Evolutionary conservation across 1,140 invertebrate species (phyloP).

Genomic region (Rhopalosiphum padi): DNA sequence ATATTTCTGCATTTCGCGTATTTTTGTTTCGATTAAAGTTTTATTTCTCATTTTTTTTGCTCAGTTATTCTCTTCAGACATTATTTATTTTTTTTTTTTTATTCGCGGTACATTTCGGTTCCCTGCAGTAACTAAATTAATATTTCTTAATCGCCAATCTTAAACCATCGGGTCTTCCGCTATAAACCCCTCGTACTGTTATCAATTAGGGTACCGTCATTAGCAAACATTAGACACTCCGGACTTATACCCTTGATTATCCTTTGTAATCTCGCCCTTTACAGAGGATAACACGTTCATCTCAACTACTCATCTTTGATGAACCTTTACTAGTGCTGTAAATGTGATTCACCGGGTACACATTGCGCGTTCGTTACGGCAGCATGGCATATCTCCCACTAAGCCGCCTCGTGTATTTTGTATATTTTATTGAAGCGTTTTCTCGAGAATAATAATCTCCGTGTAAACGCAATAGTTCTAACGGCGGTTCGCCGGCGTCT

Average conservation of each 20-base stretch:
- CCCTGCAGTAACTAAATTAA: not conserved
- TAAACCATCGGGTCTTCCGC: not conserved
- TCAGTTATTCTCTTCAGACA: not conserved
- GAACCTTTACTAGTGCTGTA: not conserved
- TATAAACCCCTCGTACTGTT: not conserved
- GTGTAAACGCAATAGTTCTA: not conserved
- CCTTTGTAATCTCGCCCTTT: constrained; percentile 36
- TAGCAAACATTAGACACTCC: constrained; percentile 16
- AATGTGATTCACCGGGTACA: not conserved
- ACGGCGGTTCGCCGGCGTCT: not conserved
- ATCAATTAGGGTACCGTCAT: constrained; percentile 48
- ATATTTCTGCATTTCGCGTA: not conserved
- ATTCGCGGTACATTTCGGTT: not conserved
- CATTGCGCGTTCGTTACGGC: not conserved
- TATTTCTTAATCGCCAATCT: constrained; percentile 38
- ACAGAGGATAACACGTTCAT: constrained; percentile 23
- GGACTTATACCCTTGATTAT: constrained; percentile 7
- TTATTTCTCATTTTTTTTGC: not conserved
- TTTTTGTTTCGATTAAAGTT: not conserved
- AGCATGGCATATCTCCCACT: not conserved
- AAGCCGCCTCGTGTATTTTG: not conserved
- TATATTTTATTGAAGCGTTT: constrained; percentile 2
- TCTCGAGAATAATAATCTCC: not conserved
- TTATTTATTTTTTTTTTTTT: not conserved
- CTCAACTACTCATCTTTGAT: constrained; percentile 21